Evolutionary conservation across 1,140 invertebrate genomes (phyloP), one percentile per base, ranked within the genome.

Genomic region (Drosophila kurseongensis): DNA sequence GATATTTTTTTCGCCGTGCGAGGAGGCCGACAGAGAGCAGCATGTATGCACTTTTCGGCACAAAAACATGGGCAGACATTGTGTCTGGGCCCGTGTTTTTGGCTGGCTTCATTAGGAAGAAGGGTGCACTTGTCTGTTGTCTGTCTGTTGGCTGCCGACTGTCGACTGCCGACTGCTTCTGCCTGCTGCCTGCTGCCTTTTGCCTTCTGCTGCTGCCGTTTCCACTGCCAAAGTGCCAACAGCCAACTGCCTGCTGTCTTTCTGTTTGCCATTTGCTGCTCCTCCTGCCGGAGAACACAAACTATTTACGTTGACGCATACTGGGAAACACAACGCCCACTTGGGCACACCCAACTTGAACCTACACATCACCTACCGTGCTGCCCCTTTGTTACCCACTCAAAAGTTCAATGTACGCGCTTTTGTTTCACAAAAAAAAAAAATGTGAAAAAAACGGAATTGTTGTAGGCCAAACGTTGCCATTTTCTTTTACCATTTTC

Each of bases 71-170:
- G 80, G 79, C 75, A 82, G 80, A 80, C 80, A 79, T 59, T 72
- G 72, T 84, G 76, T 76, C 80, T 78, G 52, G 58, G 57, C 18
- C 36, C 45, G 61, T 62, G 78, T 75, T 65, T 85, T 80, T 85
- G 81, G 81, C 68, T 85, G 81, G 77, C 81, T 85, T 85, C 81
- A 85, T 85, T 85, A 85, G 81, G 62, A 61, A 66, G 52, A 80
- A 78, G 58, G 63, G 65, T 66, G 78, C 75, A 83, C 78, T 86
- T 86, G 75, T 83, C 83, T 68, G 65, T 78, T 83, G 80, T 82
- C 78, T 80, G 75, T 78, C 66, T 78, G 56, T 55, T 42, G 65
- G 48, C 60, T 40, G 55, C 44, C 56, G 55, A 48, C 62, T 66
- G 36, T 18, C 18, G 65, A 50, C 60, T 40, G 55, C 44, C 56